A percentile compares a stretch with the other conserved stretches of the same genome.
Evolutionary conservation across 2,113 vertebrate species (phyloP).

Genomic region (Osmerus mordax): DNA sequence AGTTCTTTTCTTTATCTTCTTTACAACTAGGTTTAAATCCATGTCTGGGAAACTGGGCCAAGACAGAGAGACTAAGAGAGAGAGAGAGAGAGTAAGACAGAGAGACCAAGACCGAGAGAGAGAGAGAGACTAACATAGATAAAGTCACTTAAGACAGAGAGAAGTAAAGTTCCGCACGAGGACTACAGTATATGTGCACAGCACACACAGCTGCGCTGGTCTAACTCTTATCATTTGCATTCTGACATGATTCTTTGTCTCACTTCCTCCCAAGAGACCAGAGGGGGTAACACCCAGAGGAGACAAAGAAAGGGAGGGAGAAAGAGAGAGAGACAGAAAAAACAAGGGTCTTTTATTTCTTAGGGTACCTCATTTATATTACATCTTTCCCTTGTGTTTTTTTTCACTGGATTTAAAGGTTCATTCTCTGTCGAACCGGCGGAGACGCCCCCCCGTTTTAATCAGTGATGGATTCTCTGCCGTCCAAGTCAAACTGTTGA

Average conservation of each 20-base stretch:
- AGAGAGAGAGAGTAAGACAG: no score
- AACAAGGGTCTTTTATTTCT: neutral
- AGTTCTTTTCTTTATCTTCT: no score
- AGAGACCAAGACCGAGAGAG: no score
- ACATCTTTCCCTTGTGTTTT: no score
- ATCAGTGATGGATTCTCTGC: neutral
- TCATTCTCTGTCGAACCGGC: neutral
- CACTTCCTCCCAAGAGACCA: slow-evolving; percentile 39
- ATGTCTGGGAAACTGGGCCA: no score
- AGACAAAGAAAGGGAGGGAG: neutral
- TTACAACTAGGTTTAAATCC: no score
- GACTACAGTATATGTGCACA: neutral
- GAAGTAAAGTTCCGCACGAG: no score
- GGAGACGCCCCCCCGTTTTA: neutral
- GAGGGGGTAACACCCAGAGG: slow-evolving; percentile 30
- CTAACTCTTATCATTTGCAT: slow-evolving; percentile 39
- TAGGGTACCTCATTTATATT: neutral
- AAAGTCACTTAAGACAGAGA: no score
- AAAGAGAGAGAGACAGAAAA: neutral
- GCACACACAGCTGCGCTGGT: neutral
- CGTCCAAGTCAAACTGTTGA: neutral
- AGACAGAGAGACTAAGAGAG: no score
- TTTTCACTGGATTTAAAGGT: no score
- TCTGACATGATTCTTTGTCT: slow-evolving; percentile 25
- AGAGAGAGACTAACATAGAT: no score